Percentiles rank a stretch among this genome's conserved stretches.
phyloP scores from a whole-genome alignment of 1,140 invertebrate species.

The Adelges cooleyi region DNA sequence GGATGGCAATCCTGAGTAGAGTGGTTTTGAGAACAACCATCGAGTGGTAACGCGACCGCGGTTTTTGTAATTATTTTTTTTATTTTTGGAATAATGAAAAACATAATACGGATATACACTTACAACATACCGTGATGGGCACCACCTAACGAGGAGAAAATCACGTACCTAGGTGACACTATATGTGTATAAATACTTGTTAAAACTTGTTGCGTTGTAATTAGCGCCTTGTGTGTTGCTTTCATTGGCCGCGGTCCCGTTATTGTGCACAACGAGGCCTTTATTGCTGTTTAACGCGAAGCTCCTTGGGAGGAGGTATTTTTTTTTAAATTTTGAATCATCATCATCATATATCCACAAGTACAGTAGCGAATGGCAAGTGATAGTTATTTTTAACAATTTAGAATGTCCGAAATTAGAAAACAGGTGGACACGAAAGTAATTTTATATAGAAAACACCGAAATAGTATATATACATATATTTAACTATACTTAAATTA shows the following conservation, averaged over 20 bases:
- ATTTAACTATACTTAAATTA: no score
- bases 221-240: neutral
- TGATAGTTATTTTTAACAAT: no score
- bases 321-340: no score
- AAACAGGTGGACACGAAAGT: no score
- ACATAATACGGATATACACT: neutral
- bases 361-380: no score
- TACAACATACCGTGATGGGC: neutral
- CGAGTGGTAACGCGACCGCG: neutral
- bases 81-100: conserved; percentile 10
- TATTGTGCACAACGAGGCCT: neutral
- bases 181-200: neutral
- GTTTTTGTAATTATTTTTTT: conserved; percentile 4
- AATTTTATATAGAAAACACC: no score
- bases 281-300: no score
- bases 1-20: no score
- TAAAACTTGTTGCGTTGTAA: conserved; percentile 21
- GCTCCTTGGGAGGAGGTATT: no score
- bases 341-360: no score
- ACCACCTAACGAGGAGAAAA: neutral
- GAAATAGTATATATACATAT: no score
- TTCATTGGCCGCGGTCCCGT: neutral
- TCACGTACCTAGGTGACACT: neutral
- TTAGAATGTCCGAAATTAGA: no score
- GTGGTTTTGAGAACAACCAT: conserved; percentile 8